phyloP scores from a whole-genome alignment of 2,113 vertebrate species.

The Tursiops truncatus region DNA sequence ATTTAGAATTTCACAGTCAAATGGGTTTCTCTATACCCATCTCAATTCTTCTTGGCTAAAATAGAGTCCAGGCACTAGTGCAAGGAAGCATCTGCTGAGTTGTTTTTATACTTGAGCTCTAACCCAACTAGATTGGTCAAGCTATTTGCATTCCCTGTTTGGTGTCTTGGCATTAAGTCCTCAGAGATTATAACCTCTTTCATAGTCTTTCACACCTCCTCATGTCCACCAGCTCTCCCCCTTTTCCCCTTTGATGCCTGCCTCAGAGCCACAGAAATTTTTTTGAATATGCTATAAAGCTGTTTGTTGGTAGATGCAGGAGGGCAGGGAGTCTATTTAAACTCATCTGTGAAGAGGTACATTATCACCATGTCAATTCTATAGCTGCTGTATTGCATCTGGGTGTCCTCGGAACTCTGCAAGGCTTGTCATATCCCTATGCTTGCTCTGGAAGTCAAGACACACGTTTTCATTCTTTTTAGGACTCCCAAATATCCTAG shows the following conservation, averaged over 20 bases:
- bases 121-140: background rate
- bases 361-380: background rate
- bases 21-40: background rate
- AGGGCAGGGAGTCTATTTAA: background rate
- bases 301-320: background rate
- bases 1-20: background rate
- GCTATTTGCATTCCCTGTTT: background rate
- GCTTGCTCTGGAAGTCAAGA: background rate
- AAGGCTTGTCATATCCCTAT: background rate
- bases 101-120: background rate
- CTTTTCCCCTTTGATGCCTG: background rate
- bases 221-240: background rate
- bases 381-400: background rate
- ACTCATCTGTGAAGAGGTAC: background rate
- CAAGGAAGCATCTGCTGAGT: background rate
- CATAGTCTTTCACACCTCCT: background rate
- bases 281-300: background rate
- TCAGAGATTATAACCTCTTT: background rate
- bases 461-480: background rate
- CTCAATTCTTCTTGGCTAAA: background rate
- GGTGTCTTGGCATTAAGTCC: background rate
- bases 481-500: background rate
- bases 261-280: background rate
- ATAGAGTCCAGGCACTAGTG: background rate
- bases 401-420: background rate